Conservation (phyloP, 1,140 invertebrate genomes). For the Callitettix versicolor region DNA sequence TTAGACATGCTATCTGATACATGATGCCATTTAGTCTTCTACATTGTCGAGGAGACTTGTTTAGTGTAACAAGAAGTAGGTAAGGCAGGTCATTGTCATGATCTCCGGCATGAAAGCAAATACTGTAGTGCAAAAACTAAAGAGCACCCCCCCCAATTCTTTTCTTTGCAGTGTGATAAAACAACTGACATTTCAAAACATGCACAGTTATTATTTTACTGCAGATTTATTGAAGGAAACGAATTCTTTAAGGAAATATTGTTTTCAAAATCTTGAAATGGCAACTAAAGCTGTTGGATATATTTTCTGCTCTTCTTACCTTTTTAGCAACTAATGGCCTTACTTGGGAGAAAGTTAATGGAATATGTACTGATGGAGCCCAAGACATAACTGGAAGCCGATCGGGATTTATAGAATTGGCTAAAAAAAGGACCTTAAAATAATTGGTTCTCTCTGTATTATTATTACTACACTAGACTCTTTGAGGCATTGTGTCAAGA, state of each 20-base stretch:
- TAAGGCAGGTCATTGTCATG: too few relatives aligned
- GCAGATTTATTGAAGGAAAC: background rate
- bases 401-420: constrained; percentile 28
- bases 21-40: too few relatives aligned
- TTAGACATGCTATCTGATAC: too few relatives aligned
- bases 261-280: constrained; percentile 1
- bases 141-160: constrained; percentile 15
- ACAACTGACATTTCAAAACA: constrained; percentile 11
- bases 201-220: constrained; percentile 12
- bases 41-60: too few relatives aligned
- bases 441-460: constrained; percentile 29
- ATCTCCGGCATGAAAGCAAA: too few relatives aligned
- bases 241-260: constrained; percentile 6
- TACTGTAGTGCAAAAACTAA: constrained; percentile 12
- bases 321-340: constrained; percentile 5
- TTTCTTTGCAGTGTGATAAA: constrained; percentile 19
- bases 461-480: constrained; percentile 26
- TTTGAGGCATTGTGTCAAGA: constrained; percentile 29
- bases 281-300: background rate
- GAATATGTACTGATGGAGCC: constrained; percentile 33
- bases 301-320: background rate
- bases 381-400: constrained; percentile 30
- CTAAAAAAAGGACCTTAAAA: constrained; percentile 29
- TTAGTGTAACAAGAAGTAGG: too few relatives aligned
- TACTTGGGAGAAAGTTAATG: constrained; percentile 21